Evolutionary conservation across 30 jellyfish, hydroid and myxozoan genomes (phyloP).

Genomic region (Aurelia sp.): DNA sequence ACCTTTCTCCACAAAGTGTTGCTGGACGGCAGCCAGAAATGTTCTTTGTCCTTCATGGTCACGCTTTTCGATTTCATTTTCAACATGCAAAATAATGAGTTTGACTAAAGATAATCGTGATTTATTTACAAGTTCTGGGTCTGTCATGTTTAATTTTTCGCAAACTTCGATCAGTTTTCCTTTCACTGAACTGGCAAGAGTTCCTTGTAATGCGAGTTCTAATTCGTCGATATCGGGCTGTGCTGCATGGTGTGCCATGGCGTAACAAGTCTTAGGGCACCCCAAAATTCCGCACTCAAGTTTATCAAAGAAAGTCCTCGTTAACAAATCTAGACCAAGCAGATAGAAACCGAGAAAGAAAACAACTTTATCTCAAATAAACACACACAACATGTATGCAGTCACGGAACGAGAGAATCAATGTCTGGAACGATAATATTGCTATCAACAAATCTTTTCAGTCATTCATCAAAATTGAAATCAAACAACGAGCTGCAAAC

Average conservation of each 20-base stretch:
- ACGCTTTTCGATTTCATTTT: background rate
- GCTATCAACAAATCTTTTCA: background rate
- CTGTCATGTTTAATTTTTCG: background rate
- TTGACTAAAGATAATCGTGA: slow-evolving; percentile 10
- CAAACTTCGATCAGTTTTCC: slow-evolving; percentile 1
- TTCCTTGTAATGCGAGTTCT: slow-evolving; percentile 11
- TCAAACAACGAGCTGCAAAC: background rate
- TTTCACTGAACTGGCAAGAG: slow-evolving; percentile 8
- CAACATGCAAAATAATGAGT: slow-evolving; percentile 12
- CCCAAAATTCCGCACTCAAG: no score
- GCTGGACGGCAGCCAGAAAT: slow-evolving; percentile 2
- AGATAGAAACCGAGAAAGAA: background rate
- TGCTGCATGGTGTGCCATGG: slow-evolving; percentile 3
- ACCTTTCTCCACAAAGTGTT: slow-evolving; percentile 14
- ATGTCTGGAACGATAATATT: background rate
- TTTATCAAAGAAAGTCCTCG: no score
- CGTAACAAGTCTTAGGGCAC: background rate
- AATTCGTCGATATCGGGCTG: slow-evolving; percentile 2
- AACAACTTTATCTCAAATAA: slow-evolving; percentile 12
- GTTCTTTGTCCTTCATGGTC: slow-evolving; percentile 2
- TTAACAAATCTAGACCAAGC: background rate
- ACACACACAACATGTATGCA: background rate
- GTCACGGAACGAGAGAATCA: background rate
- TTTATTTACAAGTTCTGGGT: slow-evolving; percentile 10
- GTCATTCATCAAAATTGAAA: background rate